Evolutionary conservation across 1,140 invertebrate species (phyloP).

Genomic region (Uloborus diversus): DNA sequence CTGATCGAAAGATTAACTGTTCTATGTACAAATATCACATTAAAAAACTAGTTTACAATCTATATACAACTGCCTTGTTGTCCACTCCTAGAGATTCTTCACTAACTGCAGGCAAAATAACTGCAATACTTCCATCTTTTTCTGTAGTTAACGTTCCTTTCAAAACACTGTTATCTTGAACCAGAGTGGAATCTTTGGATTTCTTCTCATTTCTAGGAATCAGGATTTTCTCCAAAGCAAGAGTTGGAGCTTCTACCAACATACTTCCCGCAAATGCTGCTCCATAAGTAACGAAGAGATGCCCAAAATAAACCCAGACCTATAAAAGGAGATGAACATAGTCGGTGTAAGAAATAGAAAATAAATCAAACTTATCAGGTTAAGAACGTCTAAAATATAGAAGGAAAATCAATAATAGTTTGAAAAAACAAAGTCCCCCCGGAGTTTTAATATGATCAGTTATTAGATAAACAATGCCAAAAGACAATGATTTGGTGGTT

Average conservation of each 20-base stretch:
- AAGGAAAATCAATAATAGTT: too few relatives aligned
- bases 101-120: neutral
- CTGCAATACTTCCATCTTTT: conserved; percentile 13
- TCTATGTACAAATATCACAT: neutral
- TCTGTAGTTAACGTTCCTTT: conserved; percentile 5
- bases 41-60: neutral
- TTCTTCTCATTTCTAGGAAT: conserved; percentile 15
- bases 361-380: neutral
- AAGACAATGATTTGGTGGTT: too few relatives aligned
- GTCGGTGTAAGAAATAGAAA: neutral
- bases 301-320: conserved; percentile 43
- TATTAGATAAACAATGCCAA: too few relatives aligned
- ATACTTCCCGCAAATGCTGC: conserved; percentile 50
- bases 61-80: conserved; percentile 10
- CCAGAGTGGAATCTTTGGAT: neutral
- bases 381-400: neutral
- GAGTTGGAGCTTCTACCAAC: conserved; percentile 55
- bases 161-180: neutral
- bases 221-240: conserved; percentile 56
- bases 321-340: neutral
- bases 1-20: neutral
- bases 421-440: too few relatives aligned
- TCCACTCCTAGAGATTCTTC: conserved; percentile 1
- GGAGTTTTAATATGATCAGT: too few relatives aligned
- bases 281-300: conserved; percentile 42